phyloP scores from a whole-genome alignment of 2,113 vertebrate species.

The Guaruba guarouba region DNA sequence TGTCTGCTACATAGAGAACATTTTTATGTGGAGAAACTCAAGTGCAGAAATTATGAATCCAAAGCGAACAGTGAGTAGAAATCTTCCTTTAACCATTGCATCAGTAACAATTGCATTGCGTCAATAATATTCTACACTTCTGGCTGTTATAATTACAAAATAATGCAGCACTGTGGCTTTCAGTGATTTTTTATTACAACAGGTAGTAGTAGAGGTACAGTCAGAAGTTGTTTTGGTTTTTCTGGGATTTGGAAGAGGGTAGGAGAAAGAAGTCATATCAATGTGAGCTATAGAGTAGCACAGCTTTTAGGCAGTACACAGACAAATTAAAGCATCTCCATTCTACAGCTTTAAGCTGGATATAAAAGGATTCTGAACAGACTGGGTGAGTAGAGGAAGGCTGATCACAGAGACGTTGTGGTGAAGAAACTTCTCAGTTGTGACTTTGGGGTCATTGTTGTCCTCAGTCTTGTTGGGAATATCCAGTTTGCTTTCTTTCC shows the following conservation, averaged over 20 bases:
- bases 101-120: not conserved
- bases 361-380: not conserved
- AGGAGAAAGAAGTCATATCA: not conserved
- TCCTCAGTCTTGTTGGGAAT: not conserved
- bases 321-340: not conserved
- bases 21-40: not conserved
- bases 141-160: not conserved
- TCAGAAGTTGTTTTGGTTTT: not conserved
- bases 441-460: not conserved
- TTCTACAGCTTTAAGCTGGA: not conserved
- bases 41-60: not conserved
- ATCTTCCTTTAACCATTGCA: not conserved
- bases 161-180: not conserved
- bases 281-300: not conserved
- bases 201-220: not conserved
- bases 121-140: not conserved
- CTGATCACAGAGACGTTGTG: rapidly evolving
- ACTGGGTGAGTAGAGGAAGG: not conserved
- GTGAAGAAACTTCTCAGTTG: not conserved
- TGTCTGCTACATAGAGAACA: not conserved
- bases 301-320: not conserved
- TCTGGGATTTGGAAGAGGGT: not conserved
- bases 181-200: not conserved
- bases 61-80: not conserved
- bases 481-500: not conserved